Conservation (phyloP, 30 jellyfish, hydroid and myxozoan species). For the Aurelia coerulea region DNA sequence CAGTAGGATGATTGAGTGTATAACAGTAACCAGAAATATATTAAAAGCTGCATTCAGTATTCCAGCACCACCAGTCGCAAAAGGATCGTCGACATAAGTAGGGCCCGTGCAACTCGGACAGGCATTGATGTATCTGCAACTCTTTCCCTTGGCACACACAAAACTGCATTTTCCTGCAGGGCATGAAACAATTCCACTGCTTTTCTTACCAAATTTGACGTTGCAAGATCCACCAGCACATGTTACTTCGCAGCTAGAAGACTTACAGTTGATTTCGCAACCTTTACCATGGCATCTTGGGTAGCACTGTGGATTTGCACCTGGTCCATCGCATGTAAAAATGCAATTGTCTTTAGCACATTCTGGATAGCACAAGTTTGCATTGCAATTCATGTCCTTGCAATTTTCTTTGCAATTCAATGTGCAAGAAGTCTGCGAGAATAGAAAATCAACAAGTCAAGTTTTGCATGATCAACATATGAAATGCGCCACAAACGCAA, state of each 20-base stretch:
- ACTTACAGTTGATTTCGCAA: slow-evolving; percentile 11
- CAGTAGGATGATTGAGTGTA: no score
- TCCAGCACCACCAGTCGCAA: no score
- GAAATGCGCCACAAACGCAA: no score
- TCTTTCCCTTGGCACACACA: slow-evolving; percentile 20
- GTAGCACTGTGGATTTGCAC: slow-evolving; percentile 15
- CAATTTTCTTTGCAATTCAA: slow-evolving; percentile 6
- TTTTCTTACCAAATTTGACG: slow-evolving; percentile 1
- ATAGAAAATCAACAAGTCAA: no score
- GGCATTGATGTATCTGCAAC: neutral
- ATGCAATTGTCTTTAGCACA: slow-evolving; percentile 22
- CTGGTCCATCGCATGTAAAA: slow-evolving; percentile 2
- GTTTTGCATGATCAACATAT: no score
- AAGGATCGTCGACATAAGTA: neutral
- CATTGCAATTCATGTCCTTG: slow-evolving; percentile 27
- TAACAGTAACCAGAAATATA: no score
- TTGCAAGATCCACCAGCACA: slow-evolving; percentile 28
- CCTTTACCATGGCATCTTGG: slow-evolving; percentile 25
- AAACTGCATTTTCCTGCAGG: slow-evolving; percentile 1
- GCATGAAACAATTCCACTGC: neutral
- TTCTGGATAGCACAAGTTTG: neutral
- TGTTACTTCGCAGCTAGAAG: neutral
- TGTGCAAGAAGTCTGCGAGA: no score
- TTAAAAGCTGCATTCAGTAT: no score
- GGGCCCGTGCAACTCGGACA: slow-evolving; percentile 24